phyloP scores from a whole-genome alignment of 2,797 vertebrate genomes.

The Scyliorhinus canicula region DNA sequence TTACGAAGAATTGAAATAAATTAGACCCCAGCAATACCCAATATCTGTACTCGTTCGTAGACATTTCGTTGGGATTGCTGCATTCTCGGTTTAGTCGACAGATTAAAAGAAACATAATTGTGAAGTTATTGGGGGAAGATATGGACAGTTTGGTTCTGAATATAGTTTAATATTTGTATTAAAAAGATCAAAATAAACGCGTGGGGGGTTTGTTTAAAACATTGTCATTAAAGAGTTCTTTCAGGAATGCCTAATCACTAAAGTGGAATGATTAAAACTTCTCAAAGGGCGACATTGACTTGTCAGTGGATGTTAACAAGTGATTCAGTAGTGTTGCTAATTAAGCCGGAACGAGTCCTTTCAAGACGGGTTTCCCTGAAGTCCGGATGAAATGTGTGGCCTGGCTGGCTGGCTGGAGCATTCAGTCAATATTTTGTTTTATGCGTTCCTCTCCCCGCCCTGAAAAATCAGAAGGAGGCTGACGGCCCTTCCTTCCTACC shows the following conservation, averaged over 20 bases:
- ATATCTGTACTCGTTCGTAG: background rate
- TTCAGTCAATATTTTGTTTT: background rate
- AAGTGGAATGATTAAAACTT: background rate
- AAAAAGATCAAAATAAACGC: background rate
- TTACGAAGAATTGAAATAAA: background rate
- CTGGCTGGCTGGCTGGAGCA: background rate
- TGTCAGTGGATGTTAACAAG: background rate
- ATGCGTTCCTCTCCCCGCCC: too few relatives aligned
- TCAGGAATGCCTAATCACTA: background rate
- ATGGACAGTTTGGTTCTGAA: background rate
- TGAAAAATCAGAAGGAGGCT: background rate
- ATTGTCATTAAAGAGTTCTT: background rate
- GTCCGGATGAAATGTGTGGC: background rate
- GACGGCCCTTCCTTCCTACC: background rate
- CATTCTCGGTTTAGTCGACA: background rate
- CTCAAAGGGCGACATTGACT: background rate
- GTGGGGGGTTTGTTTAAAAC: background rate
- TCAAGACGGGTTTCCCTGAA: background rate
- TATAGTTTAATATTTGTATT: background rate
- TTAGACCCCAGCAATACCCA: background rate
- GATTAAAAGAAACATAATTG: background rate
- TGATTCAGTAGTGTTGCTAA: too few relatives aligned
- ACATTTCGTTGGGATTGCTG: background rate
- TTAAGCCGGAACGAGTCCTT: background rate
- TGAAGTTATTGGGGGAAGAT: too few relatives aligned